A percentile compares a stretch with the other conserved stretches of the same genome.
phyloP scores from a whole-genome alignment of 2,797 vertebrate genomes.

The Hippoglossus hippoglossus region DNA sequence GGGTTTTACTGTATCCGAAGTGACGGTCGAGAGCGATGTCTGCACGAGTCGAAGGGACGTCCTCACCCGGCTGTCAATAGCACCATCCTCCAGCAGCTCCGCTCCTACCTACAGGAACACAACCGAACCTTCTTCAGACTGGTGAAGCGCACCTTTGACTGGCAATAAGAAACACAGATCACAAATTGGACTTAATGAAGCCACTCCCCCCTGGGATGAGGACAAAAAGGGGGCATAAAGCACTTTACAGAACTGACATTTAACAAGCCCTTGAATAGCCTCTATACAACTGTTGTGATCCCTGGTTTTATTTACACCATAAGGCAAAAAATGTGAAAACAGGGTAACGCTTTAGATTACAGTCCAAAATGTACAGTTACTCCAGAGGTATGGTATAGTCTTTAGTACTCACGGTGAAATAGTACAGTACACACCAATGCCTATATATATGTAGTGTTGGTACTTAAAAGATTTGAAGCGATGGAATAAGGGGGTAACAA shows the following conservation, averaged over 20 bases:
- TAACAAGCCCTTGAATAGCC: slow-evolving; percentile 49
- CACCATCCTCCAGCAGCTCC: slow-evolving; percentile 91
- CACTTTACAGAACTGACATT: slow-evolving; percentile 75
- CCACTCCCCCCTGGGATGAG: slow-evolving; percentile 43
- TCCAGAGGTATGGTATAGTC: not conserved
- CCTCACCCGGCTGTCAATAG: slow-evolving; percentile 91
- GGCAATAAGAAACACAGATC: slow-evolving; percentile 82
- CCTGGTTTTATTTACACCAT: slow-evolving; percentile 69
- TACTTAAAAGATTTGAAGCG: not conserved
- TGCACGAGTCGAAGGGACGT: slow-evolving; percentile 94
- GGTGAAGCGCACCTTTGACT: slow-evolving; percentile 93
- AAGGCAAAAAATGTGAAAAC: slow-evolving; percentile 39
- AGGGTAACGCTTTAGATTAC: slow-evolving; percentile 1
- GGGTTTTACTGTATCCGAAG: slow-evolving; percentile 96
- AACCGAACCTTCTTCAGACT: slow-evolving; percentile 93
- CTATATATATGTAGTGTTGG: not conserved
- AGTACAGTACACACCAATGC: not conserved
- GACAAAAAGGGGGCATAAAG: slow-evolving; percentile 49
- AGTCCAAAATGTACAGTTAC: not conserved
- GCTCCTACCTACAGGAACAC: slow-evolving; percentile 92
- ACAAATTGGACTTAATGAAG: slow-evolving; percentile 40
- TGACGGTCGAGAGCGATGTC: slow-evolving; percentile 92
- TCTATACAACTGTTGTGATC: slow-evolving; percentile 69
- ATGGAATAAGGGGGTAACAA: not conserved
- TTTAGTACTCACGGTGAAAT: not conserved